phyloP scores from a whole-genome alignment of 2,888 invertebrate genomes.

The Euspilapteryx auroguttella region DNA sequence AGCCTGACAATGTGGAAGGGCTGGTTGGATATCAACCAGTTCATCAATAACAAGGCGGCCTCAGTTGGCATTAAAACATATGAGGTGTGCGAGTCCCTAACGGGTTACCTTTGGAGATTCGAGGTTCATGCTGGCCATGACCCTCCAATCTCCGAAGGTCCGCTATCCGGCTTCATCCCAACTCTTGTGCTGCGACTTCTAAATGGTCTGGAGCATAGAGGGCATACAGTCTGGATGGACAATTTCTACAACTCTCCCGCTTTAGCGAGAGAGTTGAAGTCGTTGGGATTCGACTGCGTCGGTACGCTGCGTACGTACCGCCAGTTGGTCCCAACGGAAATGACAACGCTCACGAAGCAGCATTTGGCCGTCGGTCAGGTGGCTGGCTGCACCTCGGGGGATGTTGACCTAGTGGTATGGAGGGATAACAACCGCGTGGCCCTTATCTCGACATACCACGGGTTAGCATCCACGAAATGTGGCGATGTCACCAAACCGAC shows the following conservation, averaged over 20 bases:
- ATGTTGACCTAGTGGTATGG: slow-evolving; percentile 21
- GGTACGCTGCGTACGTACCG: slow-evolving; percentile 5
- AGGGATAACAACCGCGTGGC: slow-evolving; percentile 4
- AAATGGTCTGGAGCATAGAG: slow-evolving; percentile 10
- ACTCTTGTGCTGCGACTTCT: slow-evolving; percentile 8
- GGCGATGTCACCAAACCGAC: slow-evolving; percentile 7
- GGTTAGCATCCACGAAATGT: background rate
- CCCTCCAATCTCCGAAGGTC: slow-evolving; percentile 2
- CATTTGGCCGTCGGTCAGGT: slow-evolving; percentile 1
- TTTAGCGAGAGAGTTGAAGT: slow-evolving; percentile 4
- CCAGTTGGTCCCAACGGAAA: slow-evolving; percentile 3
- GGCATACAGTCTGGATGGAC: slow-evolving; percentile 10
- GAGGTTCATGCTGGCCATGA: slow-evolving; percentile 6
- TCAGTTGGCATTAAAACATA: slow-evolving; percentile 3
- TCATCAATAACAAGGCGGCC: slow-evolving; percentile 2
- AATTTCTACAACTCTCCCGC: slow-evolving; percentile 5
- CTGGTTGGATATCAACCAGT: slow-evolving; percentile 1
- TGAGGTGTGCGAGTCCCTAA: slow-evolving; percentile 4
- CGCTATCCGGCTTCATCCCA: slow-evolving; percentile 6
- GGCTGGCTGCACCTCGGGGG: slow-evolving; percentile 3
- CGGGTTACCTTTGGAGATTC: slow-evolving; percentile 4
- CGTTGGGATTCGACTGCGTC: slow-evolving; percentile 5
- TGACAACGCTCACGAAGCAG: background rate
- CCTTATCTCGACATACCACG: slow-evolving; percentile 4
- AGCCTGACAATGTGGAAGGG: slow-evolving; percentile 1